Conservation (phyloP, 2,888 invertebrate genomes). For the Prosopocoilus inquinatus region DNA sequence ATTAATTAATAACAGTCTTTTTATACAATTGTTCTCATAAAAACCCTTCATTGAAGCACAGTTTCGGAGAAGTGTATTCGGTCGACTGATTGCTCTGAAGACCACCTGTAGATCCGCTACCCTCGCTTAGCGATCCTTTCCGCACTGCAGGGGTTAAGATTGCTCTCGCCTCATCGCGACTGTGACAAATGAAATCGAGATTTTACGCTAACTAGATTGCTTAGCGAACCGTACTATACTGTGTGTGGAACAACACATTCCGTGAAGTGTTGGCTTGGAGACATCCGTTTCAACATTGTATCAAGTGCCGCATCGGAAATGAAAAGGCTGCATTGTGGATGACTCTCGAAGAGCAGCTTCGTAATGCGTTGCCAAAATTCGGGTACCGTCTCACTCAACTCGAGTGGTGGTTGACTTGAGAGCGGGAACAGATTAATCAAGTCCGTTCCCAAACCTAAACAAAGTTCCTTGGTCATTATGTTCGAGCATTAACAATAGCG, state of each 20-base stretch:
- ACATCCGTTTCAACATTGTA: conserved; percentile 19
- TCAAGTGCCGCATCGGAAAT: conserved; percentile 1
- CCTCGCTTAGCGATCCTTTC: conserved; percentile 33
- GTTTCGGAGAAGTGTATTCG: conserved; percentile 10
- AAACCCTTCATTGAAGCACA: conserved; percentile 12
- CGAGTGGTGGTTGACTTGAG: conserved; percentile 10
- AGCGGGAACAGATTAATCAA: conserved; percentile 24
- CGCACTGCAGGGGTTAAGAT: conserved; percentile 34
- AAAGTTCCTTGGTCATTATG: conserved; percentile 33
- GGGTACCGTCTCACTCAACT: conserved; percentile 6
- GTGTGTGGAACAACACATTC: conserved; percentile 15
- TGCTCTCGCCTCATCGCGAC: conserved; percentile 26
- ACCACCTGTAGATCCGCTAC: conserved; percentile 33
- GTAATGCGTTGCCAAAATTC: conserved; percentile 12
- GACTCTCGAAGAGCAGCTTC: background rate
- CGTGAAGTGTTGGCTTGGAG: conserved; percentile 12
- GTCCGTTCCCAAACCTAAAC: conserved; percentile 30
- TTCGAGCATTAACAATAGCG: conserved; percentile 22
- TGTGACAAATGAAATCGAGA: conserved; percentile 37
- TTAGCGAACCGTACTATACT: conserved; percentile 31
- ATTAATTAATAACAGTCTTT: no score
- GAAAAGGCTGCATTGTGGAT: background rate
- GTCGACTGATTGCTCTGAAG: conserved; percentile 25
- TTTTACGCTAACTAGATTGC: conserved; percentile 39
- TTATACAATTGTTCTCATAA: background rate